phyloP scores from a whole-genome alignment of 2,888 invertebrate species.

The Acleris sparsana region DNA sequence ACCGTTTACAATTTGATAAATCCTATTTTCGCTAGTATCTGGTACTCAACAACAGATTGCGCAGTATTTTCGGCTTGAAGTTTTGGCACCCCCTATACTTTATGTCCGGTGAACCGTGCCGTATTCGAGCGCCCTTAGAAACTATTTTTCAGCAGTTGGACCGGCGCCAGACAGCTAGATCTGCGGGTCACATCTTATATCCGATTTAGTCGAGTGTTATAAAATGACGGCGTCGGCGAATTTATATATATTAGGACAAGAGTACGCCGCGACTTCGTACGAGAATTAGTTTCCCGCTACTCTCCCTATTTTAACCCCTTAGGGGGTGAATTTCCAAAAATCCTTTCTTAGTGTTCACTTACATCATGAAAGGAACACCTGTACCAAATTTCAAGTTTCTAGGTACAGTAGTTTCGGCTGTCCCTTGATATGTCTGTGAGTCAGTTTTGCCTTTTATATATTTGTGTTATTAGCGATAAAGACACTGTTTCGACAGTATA shows the following conservation, averaged over 20 bases:
- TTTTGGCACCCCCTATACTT: not conserved
- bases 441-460: too few species aligned
- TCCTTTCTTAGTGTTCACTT: too few species aligned
- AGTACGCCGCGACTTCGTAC: too few species aligned
- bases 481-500: not conserved
- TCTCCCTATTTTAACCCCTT: too few species aligned
- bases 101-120: not conserved
- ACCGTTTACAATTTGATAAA: not conserved
- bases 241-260: too few species aligned
- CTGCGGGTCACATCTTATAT: conserved; percentile 1
- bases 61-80: not conserved
- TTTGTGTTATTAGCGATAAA: not conserved
- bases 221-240: conserved; percentile 1
- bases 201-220: conserved; percentile 7
- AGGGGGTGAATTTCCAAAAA: too few species aligned
- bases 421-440: too few species aligned
- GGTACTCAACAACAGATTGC: not conserved
- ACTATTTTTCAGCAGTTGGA: conserved; percentile 8
- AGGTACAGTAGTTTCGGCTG: too few species aligned
- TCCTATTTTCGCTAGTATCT: not conserved
- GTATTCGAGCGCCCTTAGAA: conserved; percentile 11
- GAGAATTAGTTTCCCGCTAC: too few species aligned
- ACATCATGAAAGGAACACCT: too few species aligned
- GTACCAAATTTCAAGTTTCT: too few species aligned
- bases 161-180: not conserved